Conservation (phyloP, 2,113 vertebrate species). For the Larimichthys polyactis region DNA sequence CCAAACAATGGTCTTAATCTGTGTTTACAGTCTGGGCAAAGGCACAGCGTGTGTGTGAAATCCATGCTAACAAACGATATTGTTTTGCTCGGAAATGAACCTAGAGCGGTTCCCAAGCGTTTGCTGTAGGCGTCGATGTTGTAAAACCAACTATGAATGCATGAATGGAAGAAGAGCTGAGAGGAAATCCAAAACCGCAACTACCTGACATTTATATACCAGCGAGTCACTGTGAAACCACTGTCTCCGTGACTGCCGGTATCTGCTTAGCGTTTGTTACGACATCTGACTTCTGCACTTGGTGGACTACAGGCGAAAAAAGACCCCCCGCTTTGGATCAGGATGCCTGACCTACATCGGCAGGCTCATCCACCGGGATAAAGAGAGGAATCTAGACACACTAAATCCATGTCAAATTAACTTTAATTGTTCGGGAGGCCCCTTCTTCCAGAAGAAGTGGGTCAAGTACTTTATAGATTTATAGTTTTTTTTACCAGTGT, state of each 20-base stretch:
- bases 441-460: slow-evolving; percentile 19
- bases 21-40: slow-evolving; percentile 66
- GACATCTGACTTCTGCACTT: neutral
- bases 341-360: slow-evolving; percentile 39
- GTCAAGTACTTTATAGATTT: slow-evolving; percentile 7
- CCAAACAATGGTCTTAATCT: slow-evolving; percentile 73
- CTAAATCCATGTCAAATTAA: slow-evolving; percentile 52
- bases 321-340: slow-evolving; percentile 29
- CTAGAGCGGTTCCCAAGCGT: slow-evolving; percentile 47
- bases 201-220: neutral
- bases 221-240: neutral
- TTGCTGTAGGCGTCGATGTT: neutral
- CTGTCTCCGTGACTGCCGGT: neutral
- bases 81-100: slow-evolving; percentile 53
- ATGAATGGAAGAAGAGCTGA: slow-evolving; percentile 1
- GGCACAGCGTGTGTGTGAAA: slow-evolving; percentile 60
- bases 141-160: neutral
- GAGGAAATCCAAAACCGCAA: neutral
- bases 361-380: slow-evolving; percentile 39
- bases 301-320: neutral
- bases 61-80: slow-evolving; percentile 51
- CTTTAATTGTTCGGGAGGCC: slow-evolving; percentile 26
- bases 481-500: neutral
- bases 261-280: neutral
- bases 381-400: slow-evolving; percentile 26